Conservation (phyloP, 2,113 vertebrate genomes). For the Melanerpes formicivorus region DNA sequence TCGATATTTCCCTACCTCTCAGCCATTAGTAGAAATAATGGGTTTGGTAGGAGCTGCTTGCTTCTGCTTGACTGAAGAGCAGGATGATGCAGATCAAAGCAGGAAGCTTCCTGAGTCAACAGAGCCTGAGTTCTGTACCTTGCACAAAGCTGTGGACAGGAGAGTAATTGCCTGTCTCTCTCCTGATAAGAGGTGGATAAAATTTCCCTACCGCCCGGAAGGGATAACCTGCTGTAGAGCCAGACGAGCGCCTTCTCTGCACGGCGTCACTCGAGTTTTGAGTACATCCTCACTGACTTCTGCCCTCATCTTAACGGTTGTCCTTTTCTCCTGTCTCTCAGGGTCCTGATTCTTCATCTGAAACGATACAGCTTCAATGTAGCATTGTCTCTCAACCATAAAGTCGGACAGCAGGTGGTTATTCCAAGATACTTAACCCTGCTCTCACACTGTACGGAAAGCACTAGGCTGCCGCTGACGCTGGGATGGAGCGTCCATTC, state of each 20-base stretch:
- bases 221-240: not conserved
- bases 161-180: not conserved
- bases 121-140: not conserved
- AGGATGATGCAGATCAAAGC: not conserved
- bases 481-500: constrained; percentile 86
- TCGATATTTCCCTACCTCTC: not conserved
- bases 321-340: constrained; percentile 25
- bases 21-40: not conserved
- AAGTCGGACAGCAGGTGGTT: constrained; percentile 95
- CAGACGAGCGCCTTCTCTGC: not conserved
- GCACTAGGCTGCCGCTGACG: constrained; percentile 85
- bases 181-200: not conserved
- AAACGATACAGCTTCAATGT: constrained; percentile 98
- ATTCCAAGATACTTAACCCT: constrained; percentile 94
- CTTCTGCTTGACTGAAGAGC: not conserved
- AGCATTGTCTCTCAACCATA: constrained; percentile 93
- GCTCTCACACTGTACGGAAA: constrained; percentile 91
- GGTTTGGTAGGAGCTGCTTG: not conserved
- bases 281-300: not conserved
- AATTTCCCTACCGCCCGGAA: not conserved
- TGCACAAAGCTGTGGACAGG: not conserved
- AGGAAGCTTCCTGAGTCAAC: not conserved
- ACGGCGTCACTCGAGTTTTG: not conserved
- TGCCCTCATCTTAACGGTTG: not conserved
- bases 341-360: constrained; percentile 96